Conservation (phyloP, 92 coral and sea anemone genomes). For the Blastomussa wellsi region DNA sequence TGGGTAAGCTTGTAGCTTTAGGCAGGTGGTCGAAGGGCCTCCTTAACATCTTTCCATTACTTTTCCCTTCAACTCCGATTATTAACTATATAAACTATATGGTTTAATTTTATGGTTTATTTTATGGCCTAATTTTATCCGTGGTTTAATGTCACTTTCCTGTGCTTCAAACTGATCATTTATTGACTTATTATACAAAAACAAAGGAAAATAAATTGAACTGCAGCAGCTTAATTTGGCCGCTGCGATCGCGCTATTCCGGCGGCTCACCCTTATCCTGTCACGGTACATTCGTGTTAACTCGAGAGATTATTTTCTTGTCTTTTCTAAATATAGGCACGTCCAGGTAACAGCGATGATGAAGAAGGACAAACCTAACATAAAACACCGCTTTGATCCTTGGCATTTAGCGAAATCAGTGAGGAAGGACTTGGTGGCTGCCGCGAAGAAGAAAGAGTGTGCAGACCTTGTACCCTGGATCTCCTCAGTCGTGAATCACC, state of each 20-base stretch:
- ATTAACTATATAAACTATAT: neutral
- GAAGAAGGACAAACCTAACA: slow-evolving; percentile 19
- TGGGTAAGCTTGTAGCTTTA: neutral
- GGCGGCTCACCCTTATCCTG: neutral
- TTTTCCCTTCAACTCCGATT: neutral
- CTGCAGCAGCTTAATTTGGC: no score
- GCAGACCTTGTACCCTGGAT: slow-evolving; percentile 16
- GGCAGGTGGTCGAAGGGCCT: neutral
- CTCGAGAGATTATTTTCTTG: neutral
- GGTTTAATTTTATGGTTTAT: neutral
- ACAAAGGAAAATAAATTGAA: no score
- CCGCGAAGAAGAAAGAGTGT: slow-evolving; percentile 31
- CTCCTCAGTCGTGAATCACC: slow-evolving; percentile 36
- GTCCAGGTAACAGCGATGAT: slow-evolving; percentile 29
- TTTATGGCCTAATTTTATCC: neutral
- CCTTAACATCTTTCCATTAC: neutral
- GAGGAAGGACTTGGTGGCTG: slow-evolving; percentile 22
- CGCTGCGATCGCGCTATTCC: no score
- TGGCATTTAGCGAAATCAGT: slow-evolving; percentile 41
- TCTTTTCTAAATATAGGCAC: slow-evolving; percentile 28
- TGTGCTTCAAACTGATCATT: no score
- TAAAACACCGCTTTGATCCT: slow-evolving; percentile 43
- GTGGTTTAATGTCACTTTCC: no score
- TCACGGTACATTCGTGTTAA: neutral
- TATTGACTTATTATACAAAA: no score